Conservation (phyloP, 2,888 invertebrate genomes). For the Alentia gelatinosa region DNA sequence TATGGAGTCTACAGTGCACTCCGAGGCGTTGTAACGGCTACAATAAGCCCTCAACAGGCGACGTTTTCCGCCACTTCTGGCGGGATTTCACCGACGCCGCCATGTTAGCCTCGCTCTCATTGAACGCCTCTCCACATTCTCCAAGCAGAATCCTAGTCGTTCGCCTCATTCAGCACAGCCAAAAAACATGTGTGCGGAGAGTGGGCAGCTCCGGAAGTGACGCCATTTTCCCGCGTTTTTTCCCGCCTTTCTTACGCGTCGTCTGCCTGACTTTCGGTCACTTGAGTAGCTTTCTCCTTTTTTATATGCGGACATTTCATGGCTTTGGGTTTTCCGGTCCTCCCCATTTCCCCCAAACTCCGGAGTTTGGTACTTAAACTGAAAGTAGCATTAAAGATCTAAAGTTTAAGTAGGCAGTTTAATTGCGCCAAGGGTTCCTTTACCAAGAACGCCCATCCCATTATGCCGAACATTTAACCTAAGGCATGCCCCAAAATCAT, state of each 20-base stretch:
- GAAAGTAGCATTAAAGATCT: neutral
- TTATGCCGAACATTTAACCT: neutral
- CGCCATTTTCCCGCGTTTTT: neutral
- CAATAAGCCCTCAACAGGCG: neutral
- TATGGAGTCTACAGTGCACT: neutral
- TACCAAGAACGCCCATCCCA: neutral
- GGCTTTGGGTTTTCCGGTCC: neutral
- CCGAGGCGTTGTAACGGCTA: neutral
- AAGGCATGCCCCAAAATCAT: neutral
- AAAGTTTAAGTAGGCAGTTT: neutral
- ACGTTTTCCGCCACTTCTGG: neutral
- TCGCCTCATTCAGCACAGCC: neutral
- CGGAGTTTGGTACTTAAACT: neutral
- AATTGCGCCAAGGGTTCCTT: neutral
- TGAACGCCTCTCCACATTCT: constrained; percentile 1
- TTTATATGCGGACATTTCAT: neutral
- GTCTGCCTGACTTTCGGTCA: neutral
- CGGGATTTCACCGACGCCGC: neutral
- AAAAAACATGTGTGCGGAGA: neutral
- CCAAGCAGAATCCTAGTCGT: neutral
- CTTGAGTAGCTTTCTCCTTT: no score
- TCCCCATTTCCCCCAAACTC: neutral
- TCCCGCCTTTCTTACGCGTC: neutral
- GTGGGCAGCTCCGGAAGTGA: neutral
- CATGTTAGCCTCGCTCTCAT: neutral